Evolutionary conservation across 2,113 vertebrate genomes (phyloP).

Genomic region (Tretioscincus oriximinensis): DNA sequence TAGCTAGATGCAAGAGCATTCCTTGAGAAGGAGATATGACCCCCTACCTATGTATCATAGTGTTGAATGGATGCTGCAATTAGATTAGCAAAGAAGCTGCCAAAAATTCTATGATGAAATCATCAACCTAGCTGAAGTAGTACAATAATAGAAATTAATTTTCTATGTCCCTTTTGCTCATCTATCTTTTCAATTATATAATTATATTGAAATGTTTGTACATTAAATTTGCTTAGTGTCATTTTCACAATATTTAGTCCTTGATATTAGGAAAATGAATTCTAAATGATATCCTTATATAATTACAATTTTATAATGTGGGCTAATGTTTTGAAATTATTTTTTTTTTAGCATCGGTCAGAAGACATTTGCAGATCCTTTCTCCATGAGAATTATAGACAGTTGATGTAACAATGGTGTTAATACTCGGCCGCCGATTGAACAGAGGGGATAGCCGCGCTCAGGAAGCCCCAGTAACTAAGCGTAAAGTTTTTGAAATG

Average conservation of each 20-base stretch:
- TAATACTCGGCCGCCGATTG: conserved; percentile 94
- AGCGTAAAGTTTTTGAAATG: conserved; percentile 97
- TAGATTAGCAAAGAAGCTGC: no score
- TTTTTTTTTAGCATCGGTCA: conserved; percentile 52
- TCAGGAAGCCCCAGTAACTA: conserved; percentile 92
- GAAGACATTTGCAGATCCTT: conserved; percentile 58
- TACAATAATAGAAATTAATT: neutral
- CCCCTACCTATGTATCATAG: no score
- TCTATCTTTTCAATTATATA: neutral
- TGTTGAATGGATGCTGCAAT: no score
- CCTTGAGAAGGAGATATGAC: no score
- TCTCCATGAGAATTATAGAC: conserved; percentile 74
- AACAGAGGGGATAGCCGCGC: conserved; percentile 91
- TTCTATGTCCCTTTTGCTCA: neutral
- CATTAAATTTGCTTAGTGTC: neutral
- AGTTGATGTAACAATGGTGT: conserved; percentile 91
- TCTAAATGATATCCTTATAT: neutral
- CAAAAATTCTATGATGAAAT: neutral
- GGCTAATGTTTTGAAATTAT: conserved; percentile 39
- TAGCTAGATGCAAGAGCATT: no score
- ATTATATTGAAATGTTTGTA: neutral
- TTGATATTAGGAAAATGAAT: neutral
- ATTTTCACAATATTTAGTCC: neutral
- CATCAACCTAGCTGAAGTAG: neutral
- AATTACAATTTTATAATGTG: neutral